phyloP scores from a whole-genome alignment of 2,797 vertebrate species.

The Chaetophractus vellerosus region DNA sequence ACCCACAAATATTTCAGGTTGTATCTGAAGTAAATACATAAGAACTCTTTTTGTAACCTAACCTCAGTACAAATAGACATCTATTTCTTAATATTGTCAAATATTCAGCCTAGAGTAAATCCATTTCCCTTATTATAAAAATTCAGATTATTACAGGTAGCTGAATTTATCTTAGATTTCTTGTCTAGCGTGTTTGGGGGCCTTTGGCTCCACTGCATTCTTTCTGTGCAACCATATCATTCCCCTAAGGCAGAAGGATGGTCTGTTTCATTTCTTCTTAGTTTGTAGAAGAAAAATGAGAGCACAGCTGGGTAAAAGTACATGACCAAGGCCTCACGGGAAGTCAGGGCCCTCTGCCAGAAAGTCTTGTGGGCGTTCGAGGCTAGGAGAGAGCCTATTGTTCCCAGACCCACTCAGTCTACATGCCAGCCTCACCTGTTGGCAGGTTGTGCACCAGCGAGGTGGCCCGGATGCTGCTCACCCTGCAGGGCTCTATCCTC shows the following conservation, averaged over 20 bases:
- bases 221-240: background rate
- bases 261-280: background rate
- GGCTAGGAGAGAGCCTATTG: background rate
- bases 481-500: background rate
- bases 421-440: background rate
- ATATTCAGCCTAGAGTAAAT: constrained; percentile 50
- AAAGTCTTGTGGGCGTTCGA: background rate
- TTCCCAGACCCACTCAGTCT: background rate
- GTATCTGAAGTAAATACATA: background rate
- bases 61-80: background rate
- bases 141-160: background rate
- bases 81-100: background rate
- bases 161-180: constrained; percentile 18
- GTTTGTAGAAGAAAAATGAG: background rate
- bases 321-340: background rate
- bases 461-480: background rate
- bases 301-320: background rate
- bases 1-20: background rate
- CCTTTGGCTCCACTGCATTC: background rate
- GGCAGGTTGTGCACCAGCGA: background rate
- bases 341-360: background rate
- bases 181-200: background rate
- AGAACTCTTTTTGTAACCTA: background rate
- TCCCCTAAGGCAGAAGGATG: background rate
- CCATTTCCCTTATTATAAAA: constrained; percentile 13